Base-by-base conservation (phyloP, 2,113 vertebrate species). In the Carassius gibelio region DNA sequence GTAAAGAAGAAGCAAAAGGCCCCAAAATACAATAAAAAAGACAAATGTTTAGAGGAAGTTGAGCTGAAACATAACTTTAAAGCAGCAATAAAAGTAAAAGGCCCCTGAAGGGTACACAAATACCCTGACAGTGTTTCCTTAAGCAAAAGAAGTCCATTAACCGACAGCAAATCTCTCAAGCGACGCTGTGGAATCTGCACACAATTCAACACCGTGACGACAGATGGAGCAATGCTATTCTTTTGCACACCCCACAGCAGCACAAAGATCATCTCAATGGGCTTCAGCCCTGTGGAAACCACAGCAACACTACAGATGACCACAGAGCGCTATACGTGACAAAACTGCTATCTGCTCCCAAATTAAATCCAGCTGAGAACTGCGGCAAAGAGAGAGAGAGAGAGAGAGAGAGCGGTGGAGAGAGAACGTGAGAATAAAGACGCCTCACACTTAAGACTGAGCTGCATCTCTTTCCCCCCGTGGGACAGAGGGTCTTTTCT, bases 401-500 rank as follows among this genome's bases (percentile, higher is more conserved):
- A 72, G 36, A 11, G 45, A 45, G 21, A 45, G 38, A 74, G 64
- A 30, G 26, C 11, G 30, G 8, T 8, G 8, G 30, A 36, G 66
- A 34, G 34, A 30, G 75, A 19, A 30, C 1, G 42, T 68, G 48
- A 83, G 50, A 71, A 83, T 83, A 83, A 83, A 72, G 81, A 71
- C 11, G 50, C 19, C 81, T 26, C 66, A 72, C 66, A 72, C 66
- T 38, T 79, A n/a, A 59, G 75, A 52, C 62, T 45, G 45, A 68
- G 72, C 3, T n/a, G 23, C n/a, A 36, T 48, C 52, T 52, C 42
- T 17, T 80, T 66, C 17, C 48, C 71, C 38, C 64, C 80, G 80
- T n/a, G 42, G 66, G 57, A 85, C 71, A 79, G 72, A 85, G 82
- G 26, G 38, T n/a, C 84, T 86, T 82, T 84, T 84, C 84, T 86